Evolutionary conservation across 1,140 invertebrate species (phyloP).

Genomic region (Melitaea cinxia): DNA sequence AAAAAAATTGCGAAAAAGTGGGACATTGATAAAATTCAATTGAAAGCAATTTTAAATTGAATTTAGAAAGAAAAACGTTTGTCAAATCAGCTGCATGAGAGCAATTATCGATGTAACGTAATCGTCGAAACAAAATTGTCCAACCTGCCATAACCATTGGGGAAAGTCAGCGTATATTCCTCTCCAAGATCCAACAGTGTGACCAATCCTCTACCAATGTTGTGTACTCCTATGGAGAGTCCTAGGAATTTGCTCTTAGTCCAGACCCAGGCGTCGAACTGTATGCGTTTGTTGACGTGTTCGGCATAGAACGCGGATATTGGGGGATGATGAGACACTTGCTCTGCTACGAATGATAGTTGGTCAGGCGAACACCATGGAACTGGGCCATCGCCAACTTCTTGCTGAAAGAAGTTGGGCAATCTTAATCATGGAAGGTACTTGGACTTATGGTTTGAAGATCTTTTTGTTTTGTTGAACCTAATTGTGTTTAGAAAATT

Average conservation of each 20-base stretch:
- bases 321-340: constrained; percentile 99
- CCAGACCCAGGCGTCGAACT: constrained; percentile 97
- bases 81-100: too few relatives aligned
- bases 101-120: too few relatives aligned
- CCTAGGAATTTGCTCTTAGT: constrained; percentile 99
- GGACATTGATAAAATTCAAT: too few relatives aligned
- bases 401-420: constrained; percentile 46
- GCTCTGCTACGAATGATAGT: constrained; percentile 96
- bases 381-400: constrained; percentile 88
- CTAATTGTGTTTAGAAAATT: too few relatives aligned
- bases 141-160: constrained; percentile 95
- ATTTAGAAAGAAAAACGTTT: too few relatives aligned
- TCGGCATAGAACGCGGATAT: constrained; percentile 99
- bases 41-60: too few relatives aligned
- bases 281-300: constrained; percentile 93
- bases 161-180: constrained; percentile 96
- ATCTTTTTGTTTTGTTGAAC: neutral
- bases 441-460: neutral
- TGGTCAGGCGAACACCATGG: constrained; percentile 91
- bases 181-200: constrained; percentile 92
- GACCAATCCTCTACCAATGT: constrained; percentile 92
- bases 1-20: too few relatives aligned
- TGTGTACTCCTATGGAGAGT: constrained; percentile 95
- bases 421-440: neutral
- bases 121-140: too few relatives aligned